Percentiles rank a stretch among this genome's conserved stretches.
phyloP scores from a whole-genome alignment of 2,888 invertebrate genomes.

The Mesorhabditis belari region DNA sequence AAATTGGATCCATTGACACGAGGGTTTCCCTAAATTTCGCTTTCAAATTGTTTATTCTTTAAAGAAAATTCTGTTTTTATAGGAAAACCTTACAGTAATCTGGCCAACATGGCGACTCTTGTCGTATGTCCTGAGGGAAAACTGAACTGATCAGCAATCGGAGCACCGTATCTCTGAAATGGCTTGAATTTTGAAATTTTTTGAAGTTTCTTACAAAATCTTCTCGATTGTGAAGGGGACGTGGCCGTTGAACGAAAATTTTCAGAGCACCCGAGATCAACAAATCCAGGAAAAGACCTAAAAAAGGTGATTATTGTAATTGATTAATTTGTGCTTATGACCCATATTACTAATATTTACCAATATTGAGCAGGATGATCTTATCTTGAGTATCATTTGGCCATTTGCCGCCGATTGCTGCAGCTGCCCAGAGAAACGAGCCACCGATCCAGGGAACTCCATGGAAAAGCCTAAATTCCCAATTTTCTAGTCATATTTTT shows the following conservation, averaged over 20 bases:
- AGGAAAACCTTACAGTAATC: constrained; percentile 47
- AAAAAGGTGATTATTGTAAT: background rate
- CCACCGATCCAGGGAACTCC: background rate
- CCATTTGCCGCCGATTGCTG: background rate
- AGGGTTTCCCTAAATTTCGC: background rate
- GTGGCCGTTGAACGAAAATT: constrained; percentile 27
- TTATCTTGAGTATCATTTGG: background rate
- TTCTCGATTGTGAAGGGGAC: constrained; percentile 37
- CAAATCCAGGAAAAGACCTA: constrained; percentile 41
- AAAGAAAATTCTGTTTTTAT: constrained; percentile 2
- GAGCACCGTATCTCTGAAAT: constrained; percentile 34
- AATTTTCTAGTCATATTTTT: too few species aligned
- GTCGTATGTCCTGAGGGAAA: constrained; percentile 94
- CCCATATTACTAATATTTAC: background rate
- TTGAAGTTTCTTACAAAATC: constrained; percentile 22
- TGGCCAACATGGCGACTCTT: constrained; percentile 70
- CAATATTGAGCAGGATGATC: background rate
- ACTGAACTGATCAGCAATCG: constrained; percentile 69
- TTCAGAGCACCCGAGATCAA: constrained; percentile 37
- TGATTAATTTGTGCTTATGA: too few species aligned
- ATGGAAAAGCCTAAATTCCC: background rate
- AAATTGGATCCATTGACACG: background rate
- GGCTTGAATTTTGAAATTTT: background rate
- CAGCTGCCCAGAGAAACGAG: background rate
- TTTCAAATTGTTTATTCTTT: background rate